phyloP scores from a whole-genome alignment of 2,888 invertebrate genomes.

The Drosophila longiperda region DNA sequence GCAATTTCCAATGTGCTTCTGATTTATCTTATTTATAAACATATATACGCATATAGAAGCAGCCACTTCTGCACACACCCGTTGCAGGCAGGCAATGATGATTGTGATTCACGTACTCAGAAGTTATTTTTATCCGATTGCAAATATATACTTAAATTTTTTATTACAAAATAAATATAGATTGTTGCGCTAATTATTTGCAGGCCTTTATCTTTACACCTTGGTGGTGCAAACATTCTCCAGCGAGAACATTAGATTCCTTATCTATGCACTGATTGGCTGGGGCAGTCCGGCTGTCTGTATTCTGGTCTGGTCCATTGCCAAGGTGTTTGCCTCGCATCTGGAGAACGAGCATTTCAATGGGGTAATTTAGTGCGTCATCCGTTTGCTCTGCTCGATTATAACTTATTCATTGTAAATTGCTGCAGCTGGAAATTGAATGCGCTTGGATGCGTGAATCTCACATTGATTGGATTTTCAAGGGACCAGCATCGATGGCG shows the following conservation, averaged over 20 bases:
- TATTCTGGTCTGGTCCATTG: slow-evolving; percentile 83
- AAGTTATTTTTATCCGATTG: background rate
- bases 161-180: slow-evolving; percentile 26
- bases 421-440: slow-evolving; percentile 86
- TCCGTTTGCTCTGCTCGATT: slow-evolving; percentile 3
- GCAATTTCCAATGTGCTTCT: background rate
- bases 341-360: slow-evolving; percentile 82
- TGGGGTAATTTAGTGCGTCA: slow-evolving; percentile 75
- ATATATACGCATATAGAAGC: background rate
- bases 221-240: slow-evolving; percentile 94
- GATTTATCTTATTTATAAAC: background rate
- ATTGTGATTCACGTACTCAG: background rate
- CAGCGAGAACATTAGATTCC: slow-evolving; percentile 92
- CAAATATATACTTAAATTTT: slow-evolving; percentile 2
- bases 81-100: background rate
- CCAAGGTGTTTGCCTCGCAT: slow-evolving; percentile 81
- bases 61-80: background rate
- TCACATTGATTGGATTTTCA: slow-evolving; percentile 94
- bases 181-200: slow-evolving; percentile 54
- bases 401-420: slow-evolving; percentile 19
- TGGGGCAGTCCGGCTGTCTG: slow-evolving; percentile 87
- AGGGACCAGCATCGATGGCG: slow-evolving; percentile 92
- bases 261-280: slow-evolving; percentile 92
- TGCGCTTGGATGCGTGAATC: slow-evolving; percentile 93
- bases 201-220: slow-evolving; percentile 94